Conservation (phyloP, 2,888 invertebrate genomes). For the Drosophila mulleri region DNA sequence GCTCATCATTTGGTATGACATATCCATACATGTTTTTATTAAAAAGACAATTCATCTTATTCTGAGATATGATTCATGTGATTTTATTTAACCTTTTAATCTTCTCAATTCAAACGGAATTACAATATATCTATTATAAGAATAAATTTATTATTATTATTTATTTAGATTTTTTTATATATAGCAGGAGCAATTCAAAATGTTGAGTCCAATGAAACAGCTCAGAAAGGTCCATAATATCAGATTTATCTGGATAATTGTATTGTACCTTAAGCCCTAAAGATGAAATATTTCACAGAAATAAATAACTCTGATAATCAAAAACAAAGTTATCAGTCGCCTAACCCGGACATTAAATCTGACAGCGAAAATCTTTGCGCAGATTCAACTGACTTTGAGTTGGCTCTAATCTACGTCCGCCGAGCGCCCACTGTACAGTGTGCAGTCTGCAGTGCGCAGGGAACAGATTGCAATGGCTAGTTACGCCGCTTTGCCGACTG, state of each 20-base stretch:
- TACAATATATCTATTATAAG: no score
- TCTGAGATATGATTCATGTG: neutral
- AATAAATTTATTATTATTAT: no score
- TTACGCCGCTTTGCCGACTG: constrained; percentile 42
- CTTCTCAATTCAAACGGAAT: no score
- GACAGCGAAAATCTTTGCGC: no score
- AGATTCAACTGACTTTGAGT: constrained; percentile 5
- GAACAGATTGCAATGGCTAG: constrained; percentile 26
- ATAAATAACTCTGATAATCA: no score
- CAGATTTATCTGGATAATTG: no score
- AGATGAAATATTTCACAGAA: no score
- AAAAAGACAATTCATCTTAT: neutral
- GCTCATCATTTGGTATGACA: neutral
- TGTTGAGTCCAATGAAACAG: no score
- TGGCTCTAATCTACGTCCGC: constrained; percentile 33
- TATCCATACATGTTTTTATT: neutral
- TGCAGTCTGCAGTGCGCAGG: neutral
- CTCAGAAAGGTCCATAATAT: no score
- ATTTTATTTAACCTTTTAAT: no score
- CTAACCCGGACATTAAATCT: neutral
- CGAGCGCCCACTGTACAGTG: constrained; percentile 18
- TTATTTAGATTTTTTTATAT: no score
- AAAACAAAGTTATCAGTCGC: neutral
- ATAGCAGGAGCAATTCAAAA: no score
- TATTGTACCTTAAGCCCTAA: neutral